phyloP scores from a whole-genome alignment of 2,797 vertebrate species.

The Parauchenoglanis punctatus region DNA sequence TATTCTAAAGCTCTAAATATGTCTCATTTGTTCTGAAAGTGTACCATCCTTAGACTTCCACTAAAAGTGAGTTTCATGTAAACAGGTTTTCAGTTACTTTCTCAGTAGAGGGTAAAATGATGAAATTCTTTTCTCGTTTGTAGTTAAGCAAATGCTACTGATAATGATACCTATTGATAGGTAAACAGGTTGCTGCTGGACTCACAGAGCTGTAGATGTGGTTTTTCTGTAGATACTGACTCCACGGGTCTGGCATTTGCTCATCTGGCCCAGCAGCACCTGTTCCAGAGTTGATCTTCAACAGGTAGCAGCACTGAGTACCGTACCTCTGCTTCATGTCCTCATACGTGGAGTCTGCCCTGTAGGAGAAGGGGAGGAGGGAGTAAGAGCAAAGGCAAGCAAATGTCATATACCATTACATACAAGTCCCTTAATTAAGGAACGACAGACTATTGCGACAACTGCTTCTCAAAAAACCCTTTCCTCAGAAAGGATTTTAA shows the following conservation, averaged over 20 bases:
- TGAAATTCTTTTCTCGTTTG: neutral
- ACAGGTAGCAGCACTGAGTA: slow-evolving; percentile 92
- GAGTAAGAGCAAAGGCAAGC: neutral
- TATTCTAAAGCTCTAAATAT: neutral
- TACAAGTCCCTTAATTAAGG: neutral
- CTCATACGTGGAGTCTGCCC: slow-evolving; percentile 92
- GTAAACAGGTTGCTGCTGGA: neutral
- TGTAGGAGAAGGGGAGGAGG: slow-evolving; percentile 56
- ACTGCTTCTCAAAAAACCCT: neutral
- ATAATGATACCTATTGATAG: neutral
- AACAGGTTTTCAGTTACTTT: neutral
- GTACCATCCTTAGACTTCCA: neutral
- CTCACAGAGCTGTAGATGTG: slow-evolving; percentile 84
- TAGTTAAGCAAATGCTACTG: neutral
- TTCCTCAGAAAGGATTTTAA: neutral
- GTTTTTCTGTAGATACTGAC: slow-evolving; percentile 93
- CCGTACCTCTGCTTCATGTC: slow-evolving; percentile 98
- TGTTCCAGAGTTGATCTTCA: slow-evolving; percentile 92
- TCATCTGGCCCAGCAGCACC: slow-evolving; percentile 83
- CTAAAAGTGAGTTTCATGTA: neutral
- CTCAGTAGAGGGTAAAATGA: neutral
- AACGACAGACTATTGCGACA: neutral
- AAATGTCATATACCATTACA: neutral
- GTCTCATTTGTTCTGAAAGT: neutral
- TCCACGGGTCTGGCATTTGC: slow-evolving; percentile 98